Conservation (phyloP, 2,888 invertebrate species). For the Emmelina monodactyla region DNA sequence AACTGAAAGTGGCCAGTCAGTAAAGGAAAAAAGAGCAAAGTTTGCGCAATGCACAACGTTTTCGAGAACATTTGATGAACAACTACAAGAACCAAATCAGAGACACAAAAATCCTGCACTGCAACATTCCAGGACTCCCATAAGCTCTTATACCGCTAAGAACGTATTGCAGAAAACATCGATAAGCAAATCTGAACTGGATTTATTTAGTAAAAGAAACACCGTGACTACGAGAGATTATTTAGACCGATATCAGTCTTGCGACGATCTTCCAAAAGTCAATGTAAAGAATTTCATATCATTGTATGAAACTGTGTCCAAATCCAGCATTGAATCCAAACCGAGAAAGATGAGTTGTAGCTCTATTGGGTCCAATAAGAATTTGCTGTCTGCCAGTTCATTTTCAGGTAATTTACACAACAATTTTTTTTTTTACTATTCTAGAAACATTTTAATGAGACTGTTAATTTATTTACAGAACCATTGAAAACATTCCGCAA, state of each 20-base stretch:
- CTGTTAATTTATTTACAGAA: too few species aligned
- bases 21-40: constrained; percentile 32
- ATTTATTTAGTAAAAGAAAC: constrained; percentile 47
- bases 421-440: too few species aligned
- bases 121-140: background rate
- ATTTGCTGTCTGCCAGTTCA: constrained; percentile 28
- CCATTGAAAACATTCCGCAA: too few species aligned
- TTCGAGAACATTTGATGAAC: constrained; percentile 22
- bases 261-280: constrained; percentile 49
- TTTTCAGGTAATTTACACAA: constrained; percentile 46
- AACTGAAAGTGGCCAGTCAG: constrained; percentile 10
- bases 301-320: constrained; percentile 47
- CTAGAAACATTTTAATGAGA: too few species aligned
- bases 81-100: constrained; percentile 8
- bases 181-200: constrained; percentile 59
- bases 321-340: constrained; percentile 25
- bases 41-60: constrained; percentile 28
- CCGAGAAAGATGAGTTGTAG: constrained; percentile 22
- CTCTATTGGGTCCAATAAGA: constrained; percentile 27
- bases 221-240: constrained; percentile 26
- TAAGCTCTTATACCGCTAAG: too few species aligned
- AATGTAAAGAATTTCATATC: constrained; percentile 52
- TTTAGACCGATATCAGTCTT: constrained; percentile 50
- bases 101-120: background rate
- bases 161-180: constrained; percentile 32